Conservation (phyloP, 1,140 invertebrate genomes). For the Archegozetes longisetosus region DNA sequence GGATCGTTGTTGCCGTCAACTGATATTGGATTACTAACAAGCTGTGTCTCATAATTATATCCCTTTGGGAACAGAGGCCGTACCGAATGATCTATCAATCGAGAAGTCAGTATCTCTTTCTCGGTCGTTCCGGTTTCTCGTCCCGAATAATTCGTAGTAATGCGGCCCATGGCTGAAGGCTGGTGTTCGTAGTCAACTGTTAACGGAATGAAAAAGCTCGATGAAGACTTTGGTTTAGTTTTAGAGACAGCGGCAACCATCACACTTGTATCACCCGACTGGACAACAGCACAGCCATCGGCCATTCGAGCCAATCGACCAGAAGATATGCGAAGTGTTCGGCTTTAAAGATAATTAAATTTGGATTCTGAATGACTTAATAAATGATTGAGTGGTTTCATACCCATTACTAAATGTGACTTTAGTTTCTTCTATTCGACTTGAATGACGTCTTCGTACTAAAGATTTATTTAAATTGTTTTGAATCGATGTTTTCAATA, state of each 20-base stretch:
- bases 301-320: slow-evolving; percentile 56
- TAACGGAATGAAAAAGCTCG: slow-evolving; percentile 77
- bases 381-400: no score
- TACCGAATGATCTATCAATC: slow-evolving; percentile 81
- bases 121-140: slow-evolving; percentile 73
- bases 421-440: no score
- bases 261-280: slow-evolving; percentile 68
- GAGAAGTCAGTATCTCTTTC: slow-evolving; percentile 72
- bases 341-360: slow-evolving; percentile 30
- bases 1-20: slow-evolving; percentile 74
- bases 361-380: no score
- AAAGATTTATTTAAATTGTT: no score
- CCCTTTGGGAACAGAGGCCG: no score
- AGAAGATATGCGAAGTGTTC: no score
- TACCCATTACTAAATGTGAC: no score
- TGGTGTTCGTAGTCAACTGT: slow-evolving; percentile 87
- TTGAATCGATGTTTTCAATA: no score
- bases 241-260: slow-evolving; percentile 78
- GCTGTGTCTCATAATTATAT: no score
- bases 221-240: slow-evolving; percentile 42
- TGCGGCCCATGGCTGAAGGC: slow-evolving; percentile 81
- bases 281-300: slow-evolving; percentile 25
- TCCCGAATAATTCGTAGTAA: slow-evolving; percentile 86
- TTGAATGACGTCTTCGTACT: no score
- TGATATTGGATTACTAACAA: slow-evolving; percentile 83